Percentiles rank a stretch among this genome's conserved stretches.
phyloP scores from a whole-genome alignment of 2,797 vertebrate genomes.

The Pygocentrus nattereri region DNA sequence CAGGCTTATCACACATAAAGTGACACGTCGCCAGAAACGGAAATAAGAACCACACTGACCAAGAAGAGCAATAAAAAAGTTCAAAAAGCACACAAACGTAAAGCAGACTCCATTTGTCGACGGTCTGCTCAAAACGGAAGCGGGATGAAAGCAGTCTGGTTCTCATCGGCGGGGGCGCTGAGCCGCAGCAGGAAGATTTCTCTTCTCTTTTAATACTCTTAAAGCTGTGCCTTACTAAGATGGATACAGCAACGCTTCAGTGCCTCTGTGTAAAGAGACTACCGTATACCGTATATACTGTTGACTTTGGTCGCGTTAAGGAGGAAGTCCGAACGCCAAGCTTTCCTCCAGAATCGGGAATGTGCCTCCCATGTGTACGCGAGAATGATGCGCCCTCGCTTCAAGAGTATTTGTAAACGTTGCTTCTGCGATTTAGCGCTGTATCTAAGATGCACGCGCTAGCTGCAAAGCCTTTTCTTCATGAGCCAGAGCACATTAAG shows the following conservation, averaged over 20 bases:
- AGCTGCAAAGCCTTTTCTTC: no score
- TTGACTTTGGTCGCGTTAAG: slow-evolving; percentile 44
- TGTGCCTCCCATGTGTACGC: slow-evolving; percentile 1
- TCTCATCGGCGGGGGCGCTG: slow-evolving; percentile 41
- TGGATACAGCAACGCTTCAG: slow-evolving; percentile 5
- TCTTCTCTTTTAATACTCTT: slow-evolving; percentile 8
- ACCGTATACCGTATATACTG: no score
- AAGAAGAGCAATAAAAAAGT: slow-evolving; percentile 63
- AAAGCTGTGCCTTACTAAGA: slow-evolving; percentile 17
- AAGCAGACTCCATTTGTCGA: slow-evolving; percentile 59
- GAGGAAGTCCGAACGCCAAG: slow-evolving; percentile 39
- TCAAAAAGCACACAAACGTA: slow-evolving; percentile 48
- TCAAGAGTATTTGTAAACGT: slow-evolving; percentile 24
- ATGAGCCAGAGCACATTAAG: no score
- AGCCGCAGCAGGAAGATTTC: slow-evolving; percentile 2
- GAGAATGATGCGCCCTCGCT: neutral
- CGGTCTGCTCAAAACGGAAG: slow-evolving; percentile 61
- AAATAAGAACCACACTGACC: slow-evolving; percentile 62
- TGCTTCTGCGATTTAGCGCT: neutral
- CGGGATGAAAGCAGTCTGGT: slow-evolving; percentile 46
- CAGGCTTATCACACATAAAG: slow-evolving; percentile 43
- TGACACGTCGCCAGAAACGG: slow-evolving; percentile 51
- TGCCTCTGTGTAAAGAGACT: slow-evolving; percentile 20
- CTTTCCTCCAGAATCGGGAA: slow-evolving; percentile 11
- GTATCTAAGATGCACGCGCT: neutral